phyloP scores from a whole-genome alignment of 1,140 invertebrate genomes.

The Theocolax elegans region DNA sequence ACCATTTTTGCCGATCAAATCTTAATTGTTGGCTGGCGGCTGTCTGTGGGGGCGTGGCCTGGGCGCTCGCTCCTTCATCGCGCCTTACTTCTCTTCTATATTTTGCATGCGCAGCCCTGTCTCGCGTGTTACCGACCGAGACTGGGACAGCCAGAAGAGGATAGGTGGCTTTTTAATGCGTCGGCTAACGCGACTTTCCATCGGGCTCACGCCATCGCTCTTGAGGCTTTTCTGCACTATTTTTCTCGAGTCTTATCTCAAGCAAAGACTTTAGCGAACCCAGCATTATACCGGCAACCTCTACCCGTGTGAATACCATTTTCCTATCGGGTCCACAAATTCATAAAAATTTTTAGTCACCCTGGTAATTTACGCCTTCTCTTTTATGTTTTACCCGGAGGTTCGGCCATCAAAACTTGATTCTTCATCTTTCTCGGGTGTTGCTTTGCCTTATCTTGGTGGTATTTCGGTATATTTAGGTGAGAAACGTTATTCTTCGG shows the following conservation, averaged over 20 bases:
- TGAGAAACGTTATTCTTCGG: too few relatives aligned
- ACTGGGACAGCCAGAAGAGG: too few relatives aligned
- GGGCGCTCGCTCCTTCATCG: slow-evolving; percentile 45
- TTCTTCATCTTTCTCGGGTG: too few relatives aligned
- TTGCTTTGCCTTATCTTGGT: too few relatives aligned
- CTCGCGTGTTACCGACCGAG: too few relatives aligned
- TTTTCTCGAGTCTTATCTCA: too few relatives aligned
- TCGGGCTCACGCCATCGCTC: slow-evolving; percentile 19
- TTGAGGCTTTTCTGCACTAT: background rate
- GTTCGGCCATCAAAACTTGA: too few relatives aligned
- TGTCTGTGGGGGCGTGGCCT: slow-evolving; percentile 67
- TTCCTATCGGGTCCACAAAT: background rate
- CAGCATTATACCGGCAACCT: too few relatives aligned
- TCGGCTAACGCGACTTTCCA: slow-evolving; percentile 8
- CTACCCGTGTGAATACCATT: too few relatives aligned
- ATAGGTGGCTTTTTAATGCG: slow-evolving; percentile 15
- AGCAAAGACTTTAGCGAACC: too few relatives aligned
- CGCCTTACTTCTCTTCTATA: slow-evolving; percentile 45
- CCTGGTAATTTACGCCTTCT: background rate
- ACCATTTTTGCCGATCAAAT: slow-evolving; percentile 71
- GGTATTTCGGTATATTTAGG: too few relatives aligned
- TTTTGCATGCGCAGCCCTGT: slow-evolving; percentile 28
- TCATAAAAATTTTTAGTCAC: background rate
- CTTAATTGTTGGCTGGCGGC: slow-evolving; percentile 70
- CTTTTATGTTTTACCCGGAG: background rate